Base-by-base conservation (phyloP, 2,797 vertebrate species). In the Perodicticus potto region DNA sequence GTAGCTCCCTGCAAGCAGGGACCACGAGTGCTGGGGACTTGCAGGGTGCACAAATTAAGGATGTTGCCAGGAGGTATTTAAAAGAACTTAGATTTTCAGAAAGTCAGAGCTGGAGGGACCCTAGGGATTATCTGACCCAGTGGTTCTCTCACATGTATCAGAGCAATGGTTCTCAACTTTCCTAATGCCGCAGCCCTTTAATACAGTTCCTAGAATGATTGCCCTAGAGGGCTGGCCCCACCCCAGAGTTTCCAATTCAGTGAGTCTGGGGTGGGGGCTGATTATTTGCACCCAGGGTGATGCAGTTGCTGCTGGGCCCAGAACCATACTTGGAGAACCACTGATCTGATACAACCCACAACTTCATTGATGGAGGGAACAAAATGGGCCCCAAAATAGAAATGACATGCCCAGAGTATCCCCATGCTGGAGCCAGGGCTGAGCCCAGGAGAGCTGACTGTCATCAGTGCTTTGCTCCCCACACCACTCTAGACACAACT, bases 191-290 rank as follows among this genome's bases (percentile, higher is more conserved):
- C 45, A 45, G 45, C 45, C 45, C 45, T 45, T 45, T 45, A 45
- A 45, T 45, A 45, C 45, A 45, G 45, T 45, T 45, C 45, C 45
- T 45, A 45, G 45, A 45, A 45, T 8, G 2, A 10, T 10, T 45
- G 45, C 45, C 45, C 9, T 1, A 12, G 29, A 45, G 9, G 32
- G 10, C 49, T 5, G 9, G 37, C 23, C 55, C n/a, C 14, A 20
- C 19, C 81, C 67, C 49, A 43, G 17, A 12, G 20, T 43, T n/a
- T 45, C 69, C 3, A 17, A 16, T 29, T n/a, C 49, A 16, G 22
- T 3, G 19, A n/a, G 10, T 43, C 74, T 1, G 3, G 29, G 23
- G 8, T 10, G 9, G 23, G 34, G 12, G 5, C 2, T 0, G 2
- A 1, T n/a, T 11, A 37, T 23, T 20, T 23, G n/a, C 17, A 72